These are phyloP conservation scores for Etheostoma cragini DNA, from an alignment of 2,113 vertebrate species.

Conservation along the genomic window DNA sequence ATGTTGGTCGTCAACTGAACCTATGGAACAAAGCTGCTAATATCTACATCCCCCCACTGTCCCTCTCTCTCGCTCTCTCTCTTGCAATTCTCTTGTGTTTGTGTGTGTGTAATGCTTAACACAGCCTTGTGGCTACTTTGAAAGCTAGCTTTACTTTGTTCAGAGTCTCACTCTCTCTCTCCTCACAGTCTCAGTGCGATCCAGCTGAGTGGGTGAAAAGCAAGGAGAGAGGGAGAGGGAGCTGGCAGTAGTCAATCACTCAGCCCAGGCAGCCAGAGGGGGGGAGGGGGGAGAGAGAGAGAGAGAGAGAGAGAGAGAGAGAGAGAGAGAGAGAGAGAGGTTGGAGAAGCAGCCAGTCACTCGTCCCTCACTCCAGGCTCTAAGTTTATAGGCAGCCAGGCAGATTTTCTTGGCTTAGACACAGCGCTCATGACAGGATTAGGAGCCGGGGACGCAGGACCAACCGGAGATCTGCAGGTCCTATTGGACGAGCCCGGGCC, in stretches of 20 bases:
- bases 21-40: conserved; percentile 22
- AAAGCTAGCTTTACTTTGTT: conserved; percentile 53
- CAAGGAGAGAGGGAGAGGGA: conserved; percentile 31
- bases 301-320: conserved; percentile 20
- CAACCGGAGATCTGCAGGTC: conserved; percentile 79
- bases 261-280: conserved; percentile 8
- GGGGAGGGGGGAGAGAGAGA: conserved; percentile 18
- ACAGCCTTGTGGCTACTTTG: conserved; percentile 49
- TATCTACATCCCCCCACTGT: conserved; percentile 2
- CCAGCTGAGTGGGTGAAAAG: conserved; percentile 66
- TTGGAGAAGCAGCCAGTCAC: conserved; percentile 60
- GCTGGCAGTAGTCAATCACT: conserved; percentile 47
- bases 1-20: conserved; percentile 47
- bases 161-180: conserved; percentile 14
- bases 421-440: conserved; percentile 80
- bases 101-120: conserved; percentile 55
- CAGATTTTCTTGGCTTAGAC: conserved; percentile 76
- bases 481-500: conserved; percentile 65
- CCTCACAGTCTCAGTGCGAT: conserved; percentile 42
- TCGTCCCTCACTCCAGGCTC: conserved; percentile 63
- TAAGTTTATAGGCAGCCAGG: conserved; percentile 67
- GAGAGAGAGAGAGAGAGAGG: conserved; percentile 14
- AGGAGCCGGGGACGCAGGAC: conserved; percentile 78
- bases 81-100: conserved; percentile 2
- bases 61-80: not conserved